Percentiles rank a stretch among this genome's conserved stretches.
phyloP scores from a whole-genome alignment of 2,113 vertebrate genomes.

The Phyllopteryx taeniolatus region DNA sequence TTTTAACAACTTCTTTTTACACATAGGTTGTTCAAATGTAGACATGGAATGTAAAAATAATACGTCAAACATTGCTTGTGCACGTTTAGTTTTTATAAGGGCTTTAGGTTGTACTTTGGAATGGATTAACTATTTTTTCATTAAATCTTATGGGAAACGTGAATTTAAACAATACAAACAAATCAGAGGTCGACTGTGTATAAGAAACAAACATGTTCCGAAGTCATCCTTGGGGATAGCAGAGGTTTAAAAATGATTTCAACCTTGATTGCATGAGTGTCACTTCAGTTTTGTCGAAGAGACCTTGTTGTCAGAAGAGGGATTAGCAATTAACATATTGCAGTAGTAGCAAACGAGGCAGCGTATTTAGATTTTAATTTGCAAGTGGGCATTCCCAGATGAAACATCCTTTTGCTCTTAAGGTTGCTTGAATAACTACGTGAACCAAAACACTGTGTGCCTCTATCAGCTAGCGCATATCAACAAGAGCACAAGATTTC shows the following conservation, averaged over 20 bases:
- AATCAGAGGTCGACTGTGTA: background rate
- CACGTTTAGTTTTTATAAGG: too few relatives aligned
- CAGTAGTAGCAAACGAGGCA: background rate
- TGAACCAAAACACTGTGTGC: constrained; percentile 51
- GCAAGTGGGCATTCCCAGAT: background rate
- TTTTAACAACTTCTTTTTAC: too few relatives aligned
- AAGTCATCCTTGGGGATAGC: background rate
- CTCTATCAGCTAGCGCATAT: constrained; percentile 48
- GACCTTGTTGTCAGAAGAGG: background rate
- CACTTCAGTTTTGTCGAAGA: background rate
- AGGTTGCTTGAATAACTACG: constrained; percentile 32
- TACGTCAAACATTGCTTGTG: too few relatives aligned
- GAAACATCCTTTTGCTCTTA: background rate
- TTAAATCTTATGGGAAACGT: too few relatives aligned
- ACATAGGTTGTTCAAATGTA: too few relatives aligned
- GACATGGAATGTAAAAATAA: too few relatives aligned
- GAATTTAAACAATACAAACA: background rate
- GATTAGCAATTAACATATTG: background rate
- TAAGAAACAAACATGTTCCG: background rate
- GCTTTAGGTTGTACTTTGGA: too few relatives aligned
- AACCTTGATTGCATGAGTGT: background rate
- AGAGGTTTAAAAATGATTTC: background rate
- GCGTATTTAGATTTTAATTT: background rate
- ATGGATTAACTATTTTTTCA: too few relatives aligned
- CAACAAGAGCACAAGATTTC: constrained; percentile 57